Evolutionary conservation across 2,113 vertebrate genomes (phyloP).

Genomic region (Sinocyclocheilus anophthalmus): DNA sequence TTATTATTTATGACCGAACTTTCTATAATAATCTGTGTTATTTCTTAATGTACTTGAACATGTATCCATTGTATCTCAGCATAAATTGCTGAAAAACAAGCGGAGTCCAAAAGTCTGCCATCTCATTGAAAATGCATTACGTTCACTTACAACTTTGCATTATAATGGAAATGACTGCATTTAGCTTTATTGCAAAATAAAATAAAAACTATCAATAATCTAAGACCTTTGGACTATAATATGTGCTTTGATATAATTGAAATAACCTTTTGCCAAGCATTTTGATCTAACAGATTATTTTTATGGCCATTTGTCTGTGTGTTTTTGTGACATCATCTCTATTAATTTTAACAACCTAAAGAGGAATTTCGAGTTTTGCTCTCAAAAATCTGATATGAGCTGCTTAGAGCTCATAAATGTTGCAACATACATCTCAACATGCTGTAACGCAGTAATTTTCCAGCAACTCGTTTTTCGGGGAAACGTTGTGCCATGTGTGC

Average conservation of each 20-base stretch:
- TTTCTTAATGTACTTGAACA: background rate
- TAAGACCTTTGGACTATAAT: background rate
- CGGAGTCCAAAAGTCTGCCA: no score
- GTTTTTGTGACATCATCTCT: conserved; percentile 5
- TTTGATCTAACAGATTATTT: background rate
- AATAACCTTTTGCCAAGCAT: background rate
- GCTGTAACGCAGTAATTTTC: conserved; percentile 25
- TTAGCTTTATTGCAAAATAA: background rate
- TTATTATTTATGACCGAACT: background rate
- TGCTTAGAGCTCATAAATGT: background rate
- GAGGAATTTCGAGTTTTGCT: background rate
- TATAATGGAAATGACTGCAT: background rate
- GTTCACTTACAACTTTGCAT: background rate
- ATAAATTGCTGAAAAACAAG: background rate
- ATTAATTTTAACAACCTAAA: conserved; percentile 22
- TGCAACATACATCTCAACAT: conserved; percentile 29
- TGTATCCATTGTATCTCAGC: background rate
- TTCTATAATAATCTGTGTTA: background rate
- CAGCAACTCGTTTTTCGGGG: background rate
- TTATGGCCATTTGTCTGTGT: background rate
- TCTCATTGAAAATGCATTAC: no score
- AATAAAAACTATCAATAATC: no score
- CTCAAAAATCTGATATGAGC: background rate
- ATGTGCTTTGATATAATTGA: background rate
- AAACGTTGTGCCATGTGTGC: conserved; percentile 35